Evolutionary conservation across 23 tunicate genomes (phyloP).

Genomic region (Halocynthia aurantium): DNA sequence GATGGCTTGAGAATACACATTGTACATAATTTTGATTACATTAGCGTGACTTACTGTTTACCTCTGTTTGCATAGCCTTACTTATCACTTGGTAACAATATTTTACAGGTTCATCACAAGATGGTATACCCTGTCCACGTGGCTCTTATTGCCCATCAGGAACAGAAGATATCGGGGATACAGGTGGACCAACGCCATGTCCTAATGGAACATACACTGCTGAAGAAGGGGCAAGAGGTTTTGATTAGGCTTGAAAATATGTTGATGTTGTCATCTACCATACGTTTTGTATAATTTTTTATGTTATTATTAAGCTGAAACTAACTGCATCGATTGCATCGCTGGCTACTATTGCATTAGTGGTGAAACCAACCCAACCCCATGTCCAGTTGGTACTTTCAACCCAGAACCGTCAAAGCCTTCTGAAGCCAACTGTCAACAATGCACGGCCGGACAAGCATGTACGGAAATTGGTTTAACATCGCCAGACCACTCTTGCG

Average conservation of each 20-base stretch:
- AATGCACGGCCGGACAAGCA: conserved; percentile 63
- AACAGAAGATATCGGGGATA: conserved; percentile 1
- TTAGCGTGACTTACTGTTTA: too few species aligned
- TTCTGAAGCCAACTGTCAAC: conserved; percentile 24
- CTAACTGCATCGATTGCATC: conserved; percentile 78
- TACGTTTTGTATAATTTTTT: neutral
- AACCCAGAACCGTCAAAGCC: conserved; percentile 38
- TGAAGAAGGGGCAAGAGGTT: conserved; percentile 83
- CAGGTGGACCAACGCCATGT: conserved; percentile 45
- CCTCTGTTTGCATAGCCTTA: too few species aligned
- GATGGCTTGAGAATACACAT: too few species aligned
- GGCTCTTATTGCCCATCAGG: conserved; percentile 60
- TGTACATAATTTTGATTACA: too few species aligned
- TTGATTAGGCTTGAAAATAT: neutral
- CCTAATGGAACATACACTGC: conserved; percentile 72
- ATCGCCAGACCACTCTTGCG: conserved; percentile 36
- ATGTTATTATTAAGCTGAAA: conserved; percentile 12
- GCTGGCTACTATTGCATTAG: conserved; percentile 71
- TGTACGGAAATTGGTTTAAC: conserved; percentile 46
- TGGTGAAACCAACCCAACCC: conserved; percentile 44
- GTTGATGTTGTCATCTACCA: neutral
- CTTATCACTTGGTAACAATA: too few species aligned
- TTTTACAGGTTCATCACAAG: conserved; percentile 48
- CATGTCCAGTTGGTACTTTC: conserved; percentile 67
- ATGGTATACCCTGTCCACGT: conserved; percentile 67